These are phyloP conservation scores for Halcyon badia DNA, from an alignment of 2,797 vertebrate species.

Conservation along the genomic window DNA sequence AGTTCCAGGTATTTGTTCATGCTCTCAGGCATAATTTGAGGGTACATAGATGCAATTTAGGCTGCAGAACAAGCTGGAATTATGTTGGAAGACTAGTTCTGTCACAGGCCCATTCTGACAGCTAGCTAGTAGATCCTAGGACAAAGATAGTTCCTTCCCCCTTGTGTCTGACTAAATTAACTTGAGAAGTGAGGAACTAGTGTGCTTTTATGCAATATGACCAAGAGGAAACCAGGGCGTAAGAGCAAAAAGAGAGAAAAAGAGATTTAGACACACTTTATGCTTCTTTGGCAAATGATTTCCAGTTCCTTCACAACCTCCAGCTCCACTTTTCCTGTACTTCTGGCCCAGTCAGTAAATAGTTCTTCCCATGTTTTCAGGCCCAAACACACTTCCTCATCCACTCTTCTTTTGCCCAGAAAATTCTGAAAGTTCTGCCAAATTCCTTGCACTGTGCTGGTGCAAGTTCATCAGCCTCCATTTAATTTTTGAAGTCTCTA, in stretches of 20 bases:
- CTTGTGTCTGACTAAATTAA: not conserved
- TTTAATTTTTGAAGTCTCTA: not conserved
- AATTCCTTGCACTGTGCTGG: not conserved
- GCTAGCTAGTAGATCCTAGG: not conserved
- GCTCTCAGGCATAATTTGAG: not conserved
- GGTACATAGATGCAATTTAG: not conserved
- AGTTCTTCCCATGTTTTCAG: not conserved
- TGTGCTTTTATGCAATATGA: not conserved
- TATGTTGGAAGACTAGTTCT: not conserved
- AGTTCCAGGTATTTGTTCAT: not conserved
- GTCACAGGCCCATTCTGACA: not conserved
- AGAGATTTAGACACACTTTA: not conserved
- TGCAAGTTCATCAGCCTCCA: not conserved
- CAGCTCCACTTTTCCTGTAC: not conserved
- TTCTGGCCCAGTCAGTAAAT: not conserved
- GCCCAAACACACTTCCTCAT: accelerated
- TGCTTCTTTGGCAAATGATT: not conserved
- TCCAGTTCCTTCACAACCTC: not conserved
- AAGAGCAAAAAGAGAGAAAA: not conserved
- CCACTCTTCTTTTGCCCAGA: not conserved
- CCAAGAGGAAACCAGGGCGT: not conserved
- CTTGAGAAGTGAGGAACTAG: not conserved
- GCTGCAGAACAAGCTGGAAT: not conserved
- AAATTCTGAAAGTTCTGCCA: not conserved
- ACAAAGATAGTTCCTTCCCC: not conserved